Conservation (phyloP, 2,797 vertebrate species). For the Thripadectes ignobilis region DNA sequence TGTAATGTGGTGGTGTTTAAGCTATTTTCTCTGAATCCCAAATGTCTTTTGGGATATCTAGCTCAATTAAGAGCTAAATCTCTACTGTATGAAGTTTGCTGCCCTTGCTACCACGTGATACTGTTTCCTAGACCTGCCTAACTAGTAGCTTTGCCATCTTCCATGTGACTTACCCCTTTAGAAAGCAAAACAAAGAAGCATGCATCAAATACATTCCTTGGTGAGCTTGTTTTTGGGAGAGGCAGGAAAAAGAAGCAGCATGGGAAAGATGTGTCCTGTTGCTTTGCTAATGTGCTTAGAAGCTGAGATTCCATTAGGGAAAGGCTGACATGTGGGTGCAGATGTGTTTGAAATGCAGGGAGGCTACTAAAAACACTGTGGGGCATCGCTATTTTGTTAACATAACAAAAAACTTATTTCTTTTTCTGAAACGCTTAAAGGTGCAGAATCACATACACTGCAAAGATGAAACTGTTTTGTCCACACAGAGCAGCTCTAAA, state of each 20-base stretch:
- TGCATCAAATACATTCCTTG: background rate
- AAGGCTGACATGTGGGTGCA: background rate
- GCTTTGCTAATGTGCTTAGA: constrained; percentile 41
- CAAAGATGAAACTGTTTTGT: background rate
- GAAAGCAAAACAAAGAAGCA: background rate
- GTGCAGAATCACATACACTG: background rate
- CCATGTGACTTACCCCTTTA: background rate
- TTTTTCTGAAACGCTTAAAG: background rate
- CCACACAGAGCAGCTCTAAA: background rate
- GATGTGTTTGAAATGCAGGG: constrained; percentile 43
- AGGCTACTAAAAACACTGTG: background rate
- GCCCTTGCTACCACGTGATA: background rate
- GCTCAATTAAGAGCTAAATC: background rate
- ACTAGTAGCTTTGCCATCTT: background rate
- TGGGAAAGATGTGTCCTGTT: background rate
- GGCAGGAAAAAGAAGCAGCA: constrained; percentile 13
- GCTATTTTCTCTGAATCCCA: background rate
- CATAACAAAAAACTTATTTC: background rate
- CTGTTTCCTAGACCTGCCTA: background rate
- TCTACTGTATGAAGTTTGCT: background rate
- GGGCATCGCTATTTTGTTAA: background rate
- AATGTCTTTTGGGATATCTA: background rate
- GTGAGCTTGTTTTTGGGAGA: constrained; percentile 5
- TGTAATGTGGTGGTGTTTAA: background rate
- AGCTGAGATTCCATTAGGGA: constrained; percentile 27